Evolutionary conservation across 2,888 invertebrate species (phyloP), one percentile per base, ranked within the genome.

Genomic region (Drosophila anomelani): DNA sequence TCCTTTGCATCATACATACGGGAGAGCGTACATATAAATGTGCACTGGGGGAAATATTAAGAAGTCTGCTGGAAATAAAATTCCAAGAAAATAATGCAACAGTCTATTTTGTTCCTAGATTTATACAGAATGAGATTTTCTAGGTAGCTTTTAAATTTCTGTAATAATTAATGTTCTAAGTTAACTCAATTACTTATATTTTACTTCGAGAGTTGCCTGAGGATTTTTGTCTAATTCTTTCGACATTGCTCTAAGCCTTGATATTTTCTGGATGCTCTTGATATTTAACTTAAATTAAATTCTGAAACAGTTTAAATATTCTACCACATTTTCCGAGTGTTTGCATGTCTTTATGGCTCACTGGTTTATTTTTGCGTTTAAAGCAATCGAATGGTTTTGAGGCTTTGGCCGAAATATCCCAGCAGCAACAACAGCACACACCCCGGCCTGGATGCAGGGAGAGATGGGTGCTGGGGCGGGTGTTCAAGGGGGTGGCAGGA

Each of bases 351-450:
- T 80, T 58, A 69, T 78, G 69, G 69, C 57, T 81, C 79, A 70
- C 56, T 89, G 85, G 67, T 79, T 82, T 69, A 81, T 78, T 76
- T 88, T 84, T 74, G 63, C 69, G 20, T 75, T 84, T 74, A 80
- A 82, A 77, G 56, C 61, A 41, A 71, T 64, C 72, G 59, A 73
- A 75, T 53, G 61, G 46, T 61, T 66, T 55, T 59, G 63, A 70
- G 60, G 61, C 54, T 71, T 36, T 56, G 61, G 58, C 54, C 73
- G 67, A 84, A 77, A 77, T 75, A 70, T 68, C 61, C 74, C 73
- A 82, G 64, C 62, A 82, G 57, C 70, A 47, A 5, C 49, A 49
- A 8, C 29, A 34, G 32, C 67, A 82, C 58, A 62, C 88, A 84
- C 85, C 90, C 80, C 66, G 13, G 56, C n/a, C 13, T 5, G 46